Conservation (phyloP, 2,888 invertebrate species). For the Acrobasis repandana region DNA sequence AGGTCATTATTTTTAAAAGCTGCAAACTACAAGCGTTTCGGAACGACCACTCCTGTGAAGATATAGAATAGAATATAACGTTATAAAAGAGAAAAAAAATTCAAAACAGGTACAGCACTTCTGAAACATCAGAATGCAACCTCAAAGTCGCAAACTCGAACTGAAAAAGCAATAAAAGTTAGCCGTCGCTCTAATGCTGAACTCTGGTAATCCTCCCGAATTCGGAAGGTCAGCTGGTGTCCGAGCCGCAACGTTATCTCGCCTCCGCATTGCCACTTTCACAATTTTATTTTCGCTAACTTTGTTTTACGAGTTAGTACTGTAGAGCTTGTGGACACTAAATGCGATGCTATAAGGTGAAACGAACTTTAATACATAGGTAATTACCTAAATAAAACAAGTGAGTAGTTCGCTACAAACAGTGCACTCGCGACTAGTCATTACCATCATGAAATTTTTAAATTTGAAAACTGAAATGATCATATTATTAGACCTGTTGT, state of each 20-base stretch:
- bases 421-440: no score
- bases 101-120: not conserved
- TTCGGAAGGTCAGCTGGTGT: conserved; percentile 22
- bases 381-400: no score
- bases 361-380: not conserved
- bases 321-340: conserved; percentile 4
- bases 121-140: conserved; percentile 8
- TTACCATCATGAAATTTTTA: no score
- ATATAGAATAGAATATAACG: no score
- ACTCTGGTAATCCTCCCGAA: conserved; percentile 23
- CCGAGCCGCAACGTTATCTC: conserved; percentile 28
- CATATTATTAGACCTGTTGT: no score
- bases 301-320: conserved; percentile 33
- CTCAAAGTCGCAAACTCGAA: conserved; percentile 9
- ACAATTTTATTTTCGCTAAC: conserved; percentile 40
- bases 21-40: no score
- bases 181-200: conserved; percentile 20
- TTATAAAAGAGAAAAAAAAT: no score
- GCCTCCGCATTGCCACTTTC: conserved; percentile 33
- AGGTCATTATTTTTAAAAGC: no score
- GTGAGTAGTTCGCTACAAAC: no score
- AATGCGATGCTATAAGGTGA: not conserved
- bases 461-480: no score
- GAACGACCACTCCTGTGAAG: no score
- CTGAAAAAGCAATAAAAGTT: conserved; percentile 22